Base-by-base conservation (phyloP, 2,797 vertebrate species). In the Gadopsis marmoratus region DNA sequence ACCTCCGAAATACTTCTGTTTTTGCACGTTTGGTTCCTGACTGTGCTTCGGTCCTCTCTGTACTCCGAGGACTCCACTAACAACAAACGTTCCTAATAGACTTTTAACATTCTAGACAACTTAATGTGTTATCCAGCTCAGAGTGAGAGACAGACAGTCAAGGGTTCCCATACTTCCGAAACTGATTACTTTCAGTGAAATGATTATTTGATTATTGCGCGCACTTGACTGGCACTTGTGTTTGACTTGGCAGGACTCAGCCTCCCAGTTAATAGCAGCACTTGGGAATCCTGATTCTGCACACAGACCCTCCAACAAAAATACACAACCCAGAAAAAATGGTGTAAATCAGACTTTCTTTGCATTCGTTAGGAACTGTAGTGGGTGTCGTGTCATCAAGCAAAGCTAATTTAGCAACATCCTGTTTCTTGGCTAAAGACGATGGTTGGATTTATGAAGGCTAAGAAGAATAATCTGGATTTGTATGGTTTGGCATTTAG, bases 231-330 rank as follows among this genome's bases (percentile, higher is more conserved):
- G 80, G 84, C 74, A 56, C 35, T 69, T 37, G 67, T 82, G 86
- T 94, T 92, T 93, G 74, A 86, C 75, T 94, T 92, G 91, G 91
- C 91, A 71, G 65, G 72, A 71, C 37, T 39, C 35, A 53, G 71
- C 56, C 72, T 89, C 67, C 66, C n/a, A 71, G 48, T 79, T 92
- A 90, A 92, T 89, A 81, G 72, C 76, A 71, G 70, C 82, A 82
- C 76, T 86, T 84, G 66, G 29, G 78, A 81, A 83, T 86, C 79
- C 77, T 70, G 66, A 77, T 21, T 70, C 83, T 85, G 71, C 73
- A 75, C 73, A 51, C 59, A 21, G 43, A 71, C 70, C 33, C 48
- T 88, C 85, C 88, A 91, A 89, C 56, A 82, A 89, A 85, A 94
- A 92, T 69, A 92, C 74, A 89, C 71, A 83, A 75, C 86, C 69